phyloP scores from a whole-genome alignment of 2,113 vertebrate species.

The Etheostoma spectabile region DNA sequence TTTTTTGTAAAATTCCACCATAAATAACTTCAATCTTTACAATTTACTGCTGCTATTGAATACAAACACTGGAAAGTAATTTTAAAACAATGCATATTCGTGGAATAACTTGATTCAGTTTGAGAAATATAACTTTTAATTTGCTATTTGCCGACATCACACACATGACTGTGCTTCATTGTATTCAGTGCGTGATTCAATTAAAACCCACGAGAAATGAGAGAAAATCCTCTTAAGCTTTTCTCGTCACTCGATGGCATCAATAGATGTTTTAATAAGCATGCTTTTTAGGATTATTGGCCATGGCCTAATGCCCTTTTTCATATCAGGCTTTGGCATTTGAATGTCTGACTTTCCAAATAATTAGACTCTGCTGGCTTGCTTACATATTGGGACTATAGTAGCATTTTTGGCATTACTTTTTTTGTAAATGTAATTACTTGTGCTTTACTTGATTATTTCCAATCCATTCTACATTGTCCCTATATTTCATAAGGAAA shows the following conservation, averaged over 20 bases:
- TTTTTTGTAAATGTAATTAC: neutral
- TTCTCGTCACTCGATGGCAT: conserved; percentile 45
- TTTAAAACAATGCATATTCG: neutral
- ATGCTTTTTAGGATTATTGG: conserved; percentile 30
- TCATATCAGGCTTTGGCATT: conserved; percentile 15
- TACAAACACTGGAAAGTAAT: neutral
- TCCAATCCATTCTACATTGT: neutral
- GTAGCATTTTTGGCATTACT: neutral
- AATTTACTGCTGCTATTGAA: neutral
- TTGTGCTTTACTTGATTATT: neutral
- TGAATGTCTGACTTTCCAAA: conserved; percentile 12
- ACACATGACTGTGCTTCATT: conserved; percentile 13
- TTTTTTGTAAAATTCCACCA: neutral
- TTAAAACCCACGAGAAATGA: conserved; percentile 46
- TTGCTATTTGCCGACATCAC: neutral
- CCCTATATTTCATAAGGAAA: neutral
- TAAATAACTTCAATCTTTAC: neutral
- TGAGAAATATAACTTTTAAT: neutral
- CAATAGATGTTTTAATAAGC: conserved; percentile 33
- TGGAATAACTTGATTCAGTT: neutral
- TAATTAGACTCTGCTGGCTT: neutral
- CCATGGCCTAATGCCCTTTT: conserved; percentile 4
- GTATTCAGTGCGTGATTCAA: conserved; percentile 20
- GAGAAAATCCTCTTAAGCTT: conserved; percentile 59
- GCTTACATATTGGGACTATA: neutral